phyloP scores from a whole-genome alignment of 2,113 vertebrate genomes.

The Vireo altiloquus region DNA sequence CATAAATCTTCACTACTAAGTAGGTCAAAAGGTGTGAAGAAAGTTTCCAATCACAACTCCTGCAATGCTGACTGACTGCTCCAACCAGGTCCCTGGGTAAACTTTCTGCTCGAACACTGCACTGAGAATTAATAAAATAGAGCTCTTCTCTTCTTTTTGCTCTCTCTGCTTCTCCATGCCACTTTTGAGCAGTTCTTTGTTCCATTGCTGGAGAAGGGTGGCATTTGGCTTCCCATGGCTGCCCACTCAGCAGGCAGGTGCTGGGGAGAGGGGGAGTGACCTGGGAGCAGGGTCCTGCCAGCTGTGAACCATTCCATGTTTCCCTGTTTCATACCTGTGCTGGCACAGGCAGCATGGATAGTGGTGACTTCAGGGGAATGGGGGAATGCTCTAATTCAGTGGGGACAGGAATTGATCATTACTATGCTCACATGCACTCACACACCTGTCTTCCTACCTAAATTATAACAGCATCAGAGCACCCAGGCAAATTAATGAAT shows the following conservation, averaged over 20 bases:
- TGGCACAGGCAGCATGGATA: fast-evolving
- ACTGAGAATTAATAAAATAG: background rate
- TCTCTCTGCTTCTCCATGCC: background rate
- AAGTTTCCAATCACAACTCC: constrained; percentile 29
- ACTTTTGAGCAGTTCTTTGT: background rate
- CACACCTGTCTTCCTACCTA: background rate
- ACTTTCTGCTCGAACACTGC: constrained; percentile 22
- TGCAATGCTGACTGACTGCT: background rate
- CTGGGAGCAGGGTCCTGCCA: fast-evolving
- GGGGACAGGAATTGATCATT: background rate
- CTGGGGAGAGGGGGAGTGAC: fast-evolving
- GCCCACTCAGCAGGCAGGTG: background rate
- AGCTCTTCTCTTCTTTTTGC: background rate
- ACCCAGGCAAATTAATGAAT: background rate
- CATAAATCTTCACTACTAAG: constrained; percentile 55
- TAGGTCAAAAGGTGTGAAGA: constrained; percentile 48
- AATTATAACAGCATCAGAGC: background rate
- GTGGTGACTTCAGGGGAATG: background rate
- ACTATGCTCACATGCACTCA: background rate
- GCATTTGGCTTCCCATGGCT: background rate
- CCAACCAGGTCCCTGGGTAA: background rate
- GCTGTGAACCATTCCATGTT: background rate
- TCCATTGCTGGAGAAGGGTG: background rate
- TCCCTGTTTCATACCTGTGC: fast-evolving
- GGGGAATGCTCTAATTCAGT: background rate